A percentile compares a stretch with the other conserved stretches of the same genome.
Evolutionary conservation across 1,140 invertebrate genomes (phyloP).

Genomic region (Heliconius eleuchia): DNA sequence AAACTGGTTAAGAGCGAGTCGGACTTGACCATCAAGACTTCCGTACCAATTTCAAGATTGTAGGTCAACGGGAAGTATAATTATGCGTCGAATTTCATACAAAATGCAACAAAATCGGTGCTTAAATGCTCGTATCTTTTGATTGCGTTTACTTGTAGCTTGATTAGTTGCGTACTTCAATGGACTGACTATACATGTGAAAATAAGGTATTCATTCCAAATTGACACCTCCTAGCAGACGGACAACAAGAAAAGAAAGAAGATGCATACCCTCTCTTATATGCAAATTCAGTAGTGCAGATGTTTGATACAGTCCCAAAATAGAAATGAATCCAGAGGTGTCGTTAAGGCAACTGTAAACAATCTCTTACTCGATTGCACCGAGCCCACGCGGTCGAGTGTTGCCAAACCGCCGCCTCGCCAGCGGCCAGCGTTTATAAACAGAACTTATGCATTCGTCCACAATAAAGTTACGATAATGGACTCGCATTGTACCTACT

Average conservation of each 20-base stretch:
- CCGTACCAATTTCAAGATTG: too few relatives aligned
- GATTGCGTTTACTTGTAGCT: too few relatives aligned
- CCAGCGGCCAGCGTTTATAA: slow-evolving; percentile 37
- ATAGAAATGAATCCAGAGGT: slow-evolving; percentile 41
- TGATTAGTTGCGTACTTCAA: too few relatives aligned
- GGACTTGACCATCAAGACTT: too few relatives aligned
- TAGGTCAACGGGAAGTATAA: too few relatives aligned
- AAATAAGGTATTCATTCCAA: too few relatives aligned
- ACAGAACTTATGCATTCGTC: slow-evolving; percentile 25
- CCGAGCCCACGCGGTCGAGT: slow-evolving; percentile 29
- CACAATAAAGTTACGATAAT: slow-evolving; percentile 23
- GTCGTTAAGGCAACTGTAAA: slow-evolving; percentile 30
- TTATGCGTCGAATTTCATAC: too few relatives aligned
- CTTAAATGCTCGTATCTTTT: too few relatives aligned
- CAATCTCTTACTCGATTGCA: slow-evolving; percentile 33
- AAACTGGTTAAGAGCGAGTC: neutral
- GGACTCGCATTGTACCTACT: neutral
- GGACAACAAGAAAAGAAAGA: too few relatives aligned
- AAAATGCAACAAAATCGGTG: too few relatives aligned
- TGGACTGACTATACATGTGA: too few relatives aligned
- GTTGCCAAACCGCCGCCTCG: slow-evolving; percentile 38
- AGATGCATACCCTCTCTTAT: neutral
- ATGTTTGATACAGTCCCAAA: slow-evolving; percentile 28
- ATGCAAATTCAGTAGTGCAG: slow-evolving; percentile 19
- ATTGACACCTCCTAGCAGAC: too few relatives aligned